phyloP scores from a whole-genome alignment of 2,113 vertebrate species.

The Corynorhinus townsendii region DNA sequence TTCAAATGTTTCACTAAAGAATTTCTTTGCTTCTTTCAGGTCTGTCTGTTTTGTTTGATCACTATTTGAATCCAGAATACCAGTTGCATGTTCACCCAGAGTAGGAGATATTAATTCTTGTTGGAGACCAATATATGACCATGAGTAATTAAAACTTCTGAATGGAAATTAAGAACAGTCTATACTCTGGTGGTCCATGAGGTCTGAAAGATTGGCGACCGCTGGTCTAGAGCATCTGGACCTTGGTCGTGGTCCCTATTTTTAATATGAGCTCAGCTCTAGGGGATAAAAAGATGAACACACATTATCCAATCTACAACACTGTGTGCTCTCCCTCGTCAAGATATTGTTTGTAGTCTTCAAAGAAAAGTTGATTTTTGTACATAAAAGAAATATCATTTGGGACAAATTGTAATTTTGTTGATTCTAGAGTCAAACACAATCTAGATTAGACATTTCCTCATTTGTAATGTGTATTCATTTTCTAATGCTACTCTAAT shows the following conservation, averaged over 20 bases:
- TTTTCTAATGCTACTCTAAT: not conserved
- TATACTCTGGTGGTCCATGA: not conserved
- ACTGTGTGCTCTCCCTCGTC: not conserved
- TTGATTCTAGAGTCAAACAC: not conserved
- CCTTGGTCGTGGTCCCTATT: not conserved
- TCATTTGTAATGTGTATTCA: not conserved
- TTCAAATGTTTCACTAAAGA: not conserved
- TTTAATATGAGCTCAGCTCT: not conserved
- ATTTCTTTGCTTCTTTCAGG: not conserved
- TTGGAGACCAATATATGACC: not conserved
- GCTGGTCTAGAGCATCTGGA: not conserved
- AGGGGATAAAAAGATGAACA: not conserved
- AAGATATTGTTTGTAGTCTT: not conserved
- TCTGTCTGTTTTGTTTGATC: not conserved
- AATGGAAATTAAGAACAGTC: not conserved
- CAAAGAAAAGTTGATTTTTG: not conserved
- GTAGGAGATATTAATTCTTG: not conserved
- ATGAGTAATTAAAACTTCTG: not conserved
- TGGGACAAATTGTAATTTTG: conserved; percentile 14
- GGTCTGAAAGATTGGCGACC: too few relatives aligned
- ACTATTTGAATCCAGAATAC: not conserved
- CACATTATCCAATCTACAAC: not conserved
- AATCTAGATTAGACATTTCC: not conserved
- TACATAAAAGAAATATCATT: not conserved
- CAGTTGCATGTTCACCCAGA: not conserved